Evolutionary conservation across 2,113 vertebrate genomes (phyloP), one percentile per base, ranked within the genome.

Genomic region (Alexandromys fortis): DNA sequence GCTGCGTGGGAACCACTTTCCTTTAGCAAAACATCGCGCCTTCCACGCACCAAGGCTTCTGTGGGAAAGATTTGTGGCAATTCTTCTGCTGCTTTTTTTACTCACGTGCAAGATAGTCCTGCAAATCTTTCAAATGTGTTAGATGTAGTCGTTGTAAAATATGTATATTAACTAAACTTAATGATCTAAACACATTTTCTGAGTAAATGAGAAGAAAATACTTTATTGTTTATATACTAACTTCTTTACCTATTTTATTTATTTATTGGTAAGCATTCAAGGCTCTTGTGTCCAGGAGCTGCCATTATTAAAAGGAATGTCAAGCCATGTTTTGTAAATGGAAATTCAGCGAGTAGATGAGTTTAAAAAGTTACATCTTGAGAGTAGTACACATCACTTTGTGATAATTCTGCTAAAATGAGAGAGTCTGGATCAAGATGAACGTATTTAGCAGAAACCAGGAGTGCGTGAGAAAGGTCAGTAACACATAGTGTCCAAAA

Each of bases 21-120:
- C 33, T 14, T 26, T 89, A 94, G 92, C 55, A 58, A 58, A 58
- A 58, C 55, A 58, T 58, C 55, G 17, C 5, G 55, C 95, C 61
- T 63, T 26, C 61, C 61, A 63, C 63, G 9, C 63, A 82, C 52
- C 96, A 90, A 93, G 85, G 1, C 1, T 97, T 97, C 96, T 95
- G 92, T 94, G 95, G n/a, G 3, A 88, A 5, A 77, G 24, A 94
- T 94, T 94, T 98, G 88, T 97, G 68, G 22, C 58, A 95, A 61
- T 1, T 13, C 14, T 67, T 94, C n/a, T 95, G 4, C 21, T 98
- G 97, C 7, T 6, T 33, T 97, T 97, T 97, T 96, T 77, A 91
- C 95, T 95, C 96, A 67, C 1, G 17, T 55, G 13, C 6, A 87
- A 26, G 30, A 91, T 38, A 38, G 93, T 95, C 95, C 97, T 95